These are phyloP conservation scores for Conistra vaccinii DNA, from an alignment of 2,888 invertebrate species.

Conservation along the genomic window DNA sequence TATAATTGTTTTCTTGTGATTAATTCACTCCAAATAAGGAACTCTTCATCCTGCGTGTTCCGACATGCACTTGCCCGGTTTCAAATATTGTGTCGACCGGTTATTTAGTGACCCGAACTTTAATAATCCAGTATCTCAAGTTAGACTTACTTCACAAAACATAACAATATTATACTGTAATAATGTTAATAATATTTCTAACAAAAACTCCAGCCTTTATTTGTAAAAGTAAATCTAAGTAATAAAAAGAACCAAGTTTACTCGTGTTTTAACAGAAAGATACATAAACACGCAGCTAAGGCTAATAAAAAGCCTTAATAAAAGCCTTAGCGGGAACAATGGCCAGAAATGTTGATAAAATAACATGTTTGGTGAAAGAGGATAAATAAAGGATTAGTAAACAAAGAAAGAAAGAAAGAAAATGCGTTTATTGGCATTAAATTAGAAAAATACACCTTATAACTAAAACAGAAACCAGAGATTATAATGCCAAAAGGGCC, in stretches of 20 bases:
- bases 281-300: slow-evolving; percentile 24
- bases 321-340: slow-evolving; percentile 32
- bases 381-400: slow-evolving; percentile 31
- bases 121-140: too few species aligned
- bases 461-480: too few species aligned
- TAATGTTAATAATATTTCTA: neutral
- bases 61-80: too few species aligned
- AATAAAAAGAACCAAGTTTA: slow-evolving; percentile 16
- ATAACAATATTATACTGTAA: neutral
- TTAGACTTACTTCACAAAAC: neutral
- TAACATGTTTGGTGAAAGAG: neutral
- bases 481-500: too few species aligned
- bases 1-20: too few species aligned
- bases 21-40: too few species aligned
- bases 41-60: too few species aligned
- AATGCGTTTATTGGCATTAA: too few species aligned
- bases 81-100: too few species aligned
- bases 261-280: neutral
- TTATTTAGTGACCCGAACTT: too few species aligned
- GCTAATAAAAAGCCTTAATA: slow-evolving; percentile 42
- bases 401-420: too few species aligned
- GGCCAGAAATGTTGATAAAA: slow-evolving; percentile 29
- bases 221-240: neutral
- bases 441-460: too few species aligned
- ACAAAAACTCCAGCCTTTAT: neutral